Conservation (phyloP, 2,797 vertebrate species). For the Clamator glandarius region DNA sequence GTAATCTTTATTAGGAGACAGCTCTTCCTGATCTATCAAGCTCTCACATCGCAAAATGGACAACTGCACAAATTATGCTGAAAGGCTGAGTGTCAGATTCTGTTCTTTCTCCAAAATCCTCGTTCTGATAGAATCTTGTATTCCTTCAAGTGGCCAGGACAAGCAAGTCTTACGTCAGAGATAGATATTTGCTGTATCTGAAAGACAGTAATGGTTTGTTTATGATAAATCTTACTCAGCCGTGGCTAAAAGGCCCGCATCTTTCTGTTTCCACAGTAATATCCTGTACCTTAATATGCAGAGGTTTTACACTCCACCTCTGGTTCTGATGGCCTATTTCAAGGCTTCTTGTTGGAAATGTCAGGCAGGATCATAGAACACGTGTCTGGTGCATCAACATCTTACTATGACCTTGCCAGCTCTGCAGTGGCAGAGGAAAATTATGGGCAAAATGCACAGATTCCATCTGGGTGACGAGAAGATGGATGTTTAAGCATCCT, state of each 20-base stretch:
- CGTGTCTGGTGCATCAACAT: neutral
- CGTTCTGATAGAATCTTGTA: neutral
- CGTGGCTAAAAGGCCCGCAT: neutral
- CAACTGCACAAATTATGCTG: neutral
- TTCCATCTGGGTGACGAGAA: neutral
- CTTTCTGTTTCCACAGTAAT: neutral
- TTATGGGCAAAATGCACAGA: neutral
- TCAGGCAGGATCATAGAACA: neutral
- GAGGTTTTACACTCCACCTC: neutral
- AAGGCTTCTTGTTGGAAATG: neutral
- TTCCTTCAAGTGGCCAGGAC: neutral
- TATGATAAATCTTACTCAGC: neutral
- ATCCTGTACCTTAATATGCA: neutral
- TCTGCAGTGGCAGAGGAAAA: neutral
- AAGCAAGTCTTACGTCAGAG: neutral
- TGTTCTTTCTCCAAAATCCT: neutral
- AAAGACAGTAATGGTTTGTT: neutral
- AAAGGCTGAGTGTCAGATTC: neutral
- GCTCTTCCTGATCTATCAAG: neutral
- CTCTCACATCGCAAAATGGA: neutral
- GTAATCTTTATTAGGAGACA: neutral
- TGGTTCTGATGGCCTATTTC: neutral
- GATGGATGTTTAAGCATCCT: conserved; percentile 17
- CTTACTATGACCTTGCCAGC: neutral
- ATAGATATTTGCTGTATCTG: neutral